phyloP scores from a whole-genome alignment of 2,113 vertebrate genomes.

The Piaya cayana region DNA sequence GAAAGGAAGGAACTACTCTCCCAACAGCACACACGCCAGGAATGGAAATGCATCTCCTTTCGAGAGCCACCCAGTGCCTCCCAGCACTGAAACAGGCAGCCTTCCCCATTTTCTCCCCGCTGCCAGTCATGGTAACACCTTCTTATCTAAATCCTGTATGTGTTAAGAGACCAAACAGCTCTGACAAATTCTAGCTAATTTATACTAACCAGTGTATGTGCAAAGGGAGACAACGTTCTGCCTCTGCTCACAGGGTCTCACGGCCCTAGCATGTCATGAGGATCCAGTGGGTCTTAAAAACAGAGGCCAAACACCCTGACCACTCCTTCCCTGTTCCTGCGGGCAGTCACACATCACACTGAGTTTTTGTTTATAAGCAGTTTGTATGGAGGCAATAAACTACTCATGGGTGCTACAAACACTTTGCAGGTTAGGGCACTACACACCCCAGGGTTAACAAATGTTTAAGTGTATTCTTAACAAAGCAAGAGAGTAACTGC shows the following conservation, averaged over 20 bases:
- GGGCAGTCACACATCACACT: neutral
- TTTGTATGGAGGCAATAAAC: constrained; percentile 34
- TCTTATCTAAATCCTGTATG: neutral
- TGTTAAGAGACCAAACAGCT: neutral
- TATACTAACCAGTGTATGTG: neutral
- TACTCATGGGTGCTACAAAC: constrained; percentile 9
- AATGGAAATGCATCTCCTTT: neutral
- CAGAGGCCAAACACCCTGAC: neutral
- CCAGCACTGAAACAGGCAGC: neutral
- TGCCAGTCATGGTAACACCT: neutral
- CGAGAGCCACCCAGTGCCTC: neutral
- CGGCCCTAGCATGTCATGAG: neutral
- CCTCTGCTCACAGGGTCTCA: neutral
- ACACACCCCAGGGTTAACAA: neutral
- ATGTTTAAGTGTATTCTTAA: neutral
- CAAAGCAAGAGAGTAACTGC: neutral
- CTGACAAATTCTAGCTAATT: neutral
- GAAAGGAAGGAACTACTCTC: neutral
- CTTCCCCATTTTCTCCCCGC: neutral
- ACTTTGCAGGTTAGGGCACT: neutral
- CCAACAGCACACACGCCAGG: neutral
- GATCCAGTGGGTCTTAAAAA: neutral
- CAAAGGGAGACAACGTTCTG: neutral
- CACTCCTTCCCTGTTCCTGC: neutral
- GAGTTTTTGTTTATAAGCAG: neutral